phyloP scores from a whole-genome alignment of 2,888 invertebrate species.

The Macropis europaea region DNA sequence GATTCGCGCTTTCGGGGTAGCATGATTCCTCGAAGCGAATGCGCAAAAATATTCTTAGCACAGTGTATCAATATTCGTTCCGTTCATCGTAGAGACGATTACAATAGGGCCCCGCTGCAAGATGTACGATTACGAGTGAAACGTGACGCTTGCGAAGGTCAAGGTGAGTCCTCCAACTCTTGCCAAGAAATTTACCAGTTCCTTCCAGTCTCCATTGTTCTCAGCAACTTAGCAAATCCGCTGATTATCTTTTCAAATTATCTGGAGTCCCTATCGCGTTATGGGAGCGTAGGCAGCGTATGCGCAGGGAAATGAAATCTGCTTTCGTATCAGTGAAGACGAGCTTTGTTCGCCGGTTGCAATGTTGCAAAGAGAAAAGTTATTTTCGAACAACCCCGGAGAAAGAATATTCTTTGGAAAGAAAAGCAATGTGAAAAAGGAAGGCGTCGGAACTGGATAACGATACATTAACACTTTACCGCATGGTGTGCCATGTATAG shows the following conservation, averaged over 20 bases:
- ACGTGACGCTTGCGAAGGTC: slow-evolving; percentile 61
- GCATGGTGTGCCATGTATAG: too few species aligned
- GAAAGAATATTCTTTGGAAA: too few species aligned
- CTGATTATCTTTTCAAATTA: slow-evolving; percentile 44
- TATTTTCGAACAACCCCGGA: too few species aligned
- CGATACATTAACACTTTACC: too few species aligned
- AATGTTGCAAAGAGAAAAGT: too few species aligned
- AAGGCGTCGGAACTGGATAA: too few species aligned
- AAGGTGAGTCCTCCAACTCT: slow-evolving; percentile 59
- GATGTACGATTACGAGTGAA: slow-evolving; percentile 22
- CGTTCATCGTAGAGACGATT: neutral
- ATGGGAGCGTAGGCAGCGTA: slow-evolving; percentile 10
- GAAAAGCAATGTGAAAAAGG: too few species aligned
- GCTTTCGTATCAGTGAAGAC: neutral
- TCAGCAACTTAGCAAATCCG: slow-evolving; percentile 35
- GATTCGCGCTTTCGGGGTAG: neutral
- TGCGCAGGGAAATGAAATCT: neutral
- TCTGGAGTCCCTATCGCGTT: slow-evolving; percentile 23
- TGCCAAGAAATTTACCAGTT: slow-evolving; percentile 59
- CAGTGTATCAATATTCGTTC: slow-evolving; percentile 24
- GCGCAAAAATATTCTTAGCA: slow-evolving; percentile 3
- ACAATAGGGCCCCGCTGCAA: neutral
- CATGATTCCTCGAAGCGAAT: neutral
- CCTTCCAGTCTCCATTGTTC: slow-evolving; percentile 46
- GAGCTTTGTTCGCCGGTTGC: neutral